Evolutionary conservation across 2,113 vertebrate genomes (phyloP).

Genomic region (Grus americana): DNA sequence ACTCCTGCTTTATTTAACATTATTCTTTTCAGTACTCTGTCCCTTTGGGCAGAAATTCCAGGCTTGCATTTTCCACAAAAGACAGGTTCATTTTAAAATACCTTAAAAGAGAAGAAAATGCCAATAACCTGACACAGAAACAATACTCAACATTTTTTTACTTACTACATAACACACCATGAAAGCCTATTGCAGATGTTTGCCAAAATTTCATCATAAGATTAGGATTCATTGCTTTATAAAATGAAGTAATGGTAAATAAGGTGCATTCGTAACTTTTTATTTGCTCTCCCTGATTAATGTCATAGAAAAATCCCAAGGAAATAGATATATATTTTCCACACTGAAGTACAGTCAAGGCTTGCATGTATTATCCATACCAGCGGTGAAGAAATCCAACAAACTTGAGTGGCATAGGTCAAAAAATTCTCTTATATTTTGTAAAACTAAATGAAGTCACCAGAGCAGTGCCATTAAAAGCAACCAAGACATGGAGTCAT

Average conservation of each 20-base stretch:
- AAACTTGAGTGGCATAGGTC: not conserved
- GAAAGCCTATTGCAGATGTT: not conserved
- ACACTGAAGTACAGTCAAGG: not conserved
- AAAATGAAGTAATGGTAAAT: slow-evolving; percentile 22
- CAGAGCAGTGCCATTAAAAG: slow-evolving; percentile 48
- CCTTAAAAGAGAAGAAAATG: slow-evolving; percentile 6
- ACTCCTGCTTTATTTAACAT: slow-evolving; percentile 10
- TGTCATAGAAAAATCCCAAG: not conserved
- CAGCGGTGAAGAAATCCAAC: not conserved
- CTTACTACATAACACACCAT: not conserved
- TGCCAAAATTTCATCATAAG: not conserved
- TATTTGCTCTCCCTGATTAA: slow-evolving; percentile 19
- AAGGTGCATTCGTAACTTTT: not conserved
- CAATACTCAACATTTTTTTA: not conserved
- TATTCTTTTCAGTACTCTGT: not conserved
- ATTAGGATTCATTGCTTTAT: slow-evolving; percentile 28
- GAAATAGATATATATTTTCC: not conserved
- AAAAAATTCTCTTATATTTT: slow-evolving; percentile 42
- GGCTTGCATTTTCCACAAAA: not conserved
- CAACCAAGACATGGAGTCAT: slow-evolving; percentile 59
- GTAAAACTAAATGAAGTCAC: slow-evolving; percentile 59
- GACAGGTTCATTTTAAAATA: slow-evolving; percentile 12
- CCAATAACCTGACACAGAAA: not conserved
- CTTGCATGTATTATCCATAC: not conserved
- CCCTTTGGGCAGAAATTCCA: not conserved